Evolutionary conservation across 1,140 invertebrate genomes (phyloP), one percentile per base, ranked within the genome.

Genomic region (Campodea augens): DNA sequence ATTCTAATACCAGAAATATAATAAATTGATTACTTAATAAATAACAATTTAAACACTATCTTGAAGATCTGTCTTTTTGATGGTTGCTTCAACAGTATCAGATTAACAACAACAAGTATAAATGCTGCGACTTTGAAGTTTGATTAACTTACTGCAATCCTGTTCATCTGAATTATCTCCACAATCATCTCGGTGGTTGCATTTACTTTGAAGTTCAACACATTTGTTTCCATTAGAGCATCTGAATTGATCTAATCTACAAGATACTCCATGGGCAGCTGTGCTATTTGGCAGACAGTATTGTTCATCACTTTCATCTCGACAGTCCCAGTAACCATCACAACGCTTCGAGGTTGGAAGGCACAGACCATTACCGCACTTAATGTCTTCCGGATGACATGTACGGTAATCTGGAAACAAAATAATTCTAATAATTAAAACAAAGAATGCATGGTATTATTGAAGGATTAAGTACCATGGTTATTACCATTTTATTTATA

Each of bases 141-240:
- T 10, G 7, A 10, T 18, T 2, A 44, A 77, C 77, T 72, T 60
- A 84, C 81, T 80, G 71, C 84, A 88, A 45, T 73, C 74, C 51
- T 75, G 72, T 60, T 93, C 88, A 60, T 92, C 88, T 5, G 81
- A 84, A 56, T 84, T 86, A 59, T 91, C 88, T 4, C 75, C 80
- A 54, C 86, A 91, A 57, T 91, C 86, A 58, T 87, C 78, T 55
- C 76, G 77, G 60, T 91, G 82, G 62, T 91, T 85, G 59, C 88
- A 92, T 59, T 86, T 85, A 49, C 74, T 69, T 29, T 69, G 64
- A 27, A 73, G 69, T 51, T 90, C 84, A 44, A 92, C 76, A 62
- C 89, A 95, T 49, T 78, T 77, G 52, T 78, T 72, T 12, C 80
- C 81, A 51, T 79, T 74, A 47, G 76, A 75, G 62, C 89, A 93